These are phyloP conservation scores for Phoxinus dragarum DNA, from an alignment of 2,797 vertebrate genomes.

Conservation along the genomic window DNA sequence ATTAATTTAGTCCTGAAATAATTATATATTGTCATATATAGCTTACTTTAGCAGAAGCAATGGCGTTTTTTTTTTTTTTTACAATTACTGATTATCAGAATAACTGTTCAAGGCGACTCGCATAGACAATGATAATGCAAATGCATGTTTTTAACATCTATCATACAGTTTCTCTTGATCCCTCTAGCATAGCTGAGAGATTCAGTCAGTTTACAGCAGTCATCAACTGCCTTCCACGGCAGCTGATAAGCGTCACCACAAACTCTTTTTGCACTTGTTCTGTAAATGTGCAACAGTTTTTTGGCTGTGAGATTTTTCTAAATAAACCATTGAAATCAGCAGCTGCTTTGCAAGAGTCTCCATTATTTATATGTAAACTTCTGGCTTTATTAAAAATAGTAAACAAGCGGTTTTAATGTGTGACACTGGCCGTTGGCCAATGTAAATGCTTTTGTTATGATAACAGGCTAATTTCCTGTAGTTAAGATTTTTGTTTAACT, in stretches of 20 bases:
- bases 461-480: slow-evolving; percentile 92
- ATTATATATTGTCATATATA: background rate
- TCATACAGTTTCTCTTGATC: background rate
- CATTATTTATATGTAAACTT: slow-evolving; percentile 74
- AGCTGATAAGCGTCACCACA: slow-evolving; percentile 73
- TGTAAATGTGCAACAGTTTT: slow-evolving; percentile 68
- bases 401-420: slow-evolving; percentile 83
- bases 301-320: slow-evolving; percentile 69
- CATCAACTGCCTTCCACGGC: slow-evolving; percentile 74
- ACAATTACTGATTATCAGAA: background rate
- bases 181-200: background rate
- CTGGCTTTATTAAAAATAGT: slow-evolving; percentile 77
- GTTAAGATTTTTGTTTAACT: slow-evolving; percentile 92
- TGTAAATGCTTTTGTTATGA: slow-evolving; percentile 88
- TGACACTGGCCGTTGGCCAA: slow-evolving; percentile 85
- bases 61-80: no score
- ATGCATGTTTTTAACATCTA: background rate
- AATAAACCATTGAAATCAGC: slow-evolving; percentile 71
- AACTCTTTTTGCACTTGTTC: slow-evolving; percentile 73
- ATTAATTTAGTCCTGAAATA: background rate
- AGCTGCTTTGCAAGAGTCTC: slow-evolving; percentile 64
- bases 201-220: slow-evolving; percentile 63
- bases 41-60: no score
- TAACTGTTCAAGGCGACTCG: background rate
- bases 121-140: background rate